Conservation (phyloP, 2,888 invertebrate species). For the Bellardia bayeri region DNA sequence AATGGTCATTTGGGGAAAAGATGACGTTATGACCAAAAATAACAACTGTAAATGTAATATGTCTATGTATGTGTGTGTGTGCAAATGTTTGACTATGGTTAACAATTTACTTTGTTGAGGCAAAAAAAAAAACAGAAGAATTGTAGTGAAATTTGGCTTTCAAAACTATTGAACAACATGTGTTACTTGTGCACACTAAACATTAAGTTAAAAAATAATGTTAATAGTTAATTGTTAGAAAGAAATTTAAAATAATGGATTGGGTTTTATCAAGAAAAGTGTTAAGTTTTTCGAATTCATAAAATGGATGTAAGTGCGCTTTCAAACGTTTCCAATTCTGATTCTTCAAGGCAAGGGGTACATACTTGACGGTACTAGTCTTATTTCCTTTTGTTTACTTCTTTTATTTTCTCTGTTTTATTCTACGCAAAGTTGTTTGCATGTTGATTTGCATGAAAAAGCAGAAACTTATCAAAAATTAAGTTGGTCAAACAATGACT, state of each 20-base stretch:
- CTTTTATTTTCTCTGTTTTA: too few relatives aligned
- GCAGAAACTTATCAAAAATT: too few relatives aligned
- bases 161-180: slow-evolving; percentile 51
- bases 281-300: neutral
- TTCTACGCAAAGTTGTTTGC: too few relatives aligned
- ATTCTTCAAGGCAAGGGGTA: too few relatives aligned
- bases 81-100: neutral
- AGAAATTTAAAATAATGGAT: slow-evolving; percentile 29
- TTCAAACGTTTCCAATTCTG: too few relatives aligned
- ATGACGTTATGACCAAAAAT: slow-evolving; percentile 44
- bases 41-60: neutral
- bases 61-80: neutral
- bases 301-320: neutral
- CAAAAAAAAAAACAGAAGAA: neutral
- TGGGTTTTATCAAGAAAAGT: neutral
- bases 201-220: slow-evolving; percentile 5
- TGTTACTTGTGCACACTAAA: slow-evolving; percentile 37
- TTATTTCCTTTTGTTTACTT: too few relatives aligned
- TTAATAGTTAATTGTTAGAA: slow-evolving; percentile 19
- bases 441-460: too few relatives aligned
- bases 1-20: slow-evolving; percentile 56
- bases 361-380: too few relatives aligned
- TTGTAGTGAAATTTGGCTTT: slow-evolving; percentile 31
- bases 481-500: too few relatives aligned
- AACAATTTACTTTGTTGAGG: slow-evolving; percentile 7